Evolutionary conservation across 2,113 vertebrate genomes (phyloP), one percentile per base, ranked within the genome.

Genomic region (Pluvialis apricaria): DNA sequence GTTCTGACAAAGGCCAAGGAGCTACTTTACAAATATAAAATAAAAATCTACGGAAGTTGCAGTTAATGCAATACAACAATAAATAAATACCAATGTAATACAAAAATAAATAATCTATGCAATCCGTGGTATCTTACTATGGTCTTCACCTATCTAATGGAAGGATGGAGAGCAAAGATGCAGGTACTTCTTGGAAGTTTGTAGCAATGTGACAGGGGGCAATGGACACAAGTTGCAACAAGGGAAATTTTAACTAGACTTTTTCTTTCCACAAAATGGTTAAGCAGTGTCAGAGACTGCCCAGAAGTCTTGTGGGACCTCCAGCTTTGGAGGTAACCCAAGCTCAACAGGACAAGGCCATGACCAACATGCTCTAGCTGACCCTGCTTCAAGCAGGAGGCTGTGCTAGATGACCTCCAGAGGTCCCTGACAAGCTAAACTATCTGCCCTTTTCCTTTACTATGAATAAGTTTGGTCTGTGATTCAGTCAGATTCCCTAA

Each of bases 261-360:
- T 62, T 15, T 49, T n/a, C 9, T 20, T 11, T 11, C 2, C 1
- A 22, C 3, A 14, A 2, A 21, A 9, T 2, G 1, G 12, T 61
- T 72, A 60, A 64, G 15, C 6, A 38, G 3, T 52, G 17, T 22
- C 40, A 81, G 5, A 58, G 11, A 26, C 4, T 14, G 25, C 17
- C 31, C 36, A 73, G 64, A 61, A 49, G 28, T 54, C 15, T 61
- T 47, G 14, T 13, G 24, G 11, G 12, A 21, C 44, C 44, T 72
- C 61, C 21, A 64, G 1, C 17, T 64, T 17, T 40, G 54, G 20
- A 61, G 5, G 47, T 4, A 68, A 76, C 8, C 28, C 58, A 73
- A 93, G 13, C 15, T 70, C 42, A 66, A 51, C 6, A 34, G 31
- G 31, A 69, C 9, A 40, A 78, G 13, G 6, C 2, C 11, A 25